Conservation (phyloP, 2,888 invertebrate genomes). For the Odontocerum albicorne region DNA sequence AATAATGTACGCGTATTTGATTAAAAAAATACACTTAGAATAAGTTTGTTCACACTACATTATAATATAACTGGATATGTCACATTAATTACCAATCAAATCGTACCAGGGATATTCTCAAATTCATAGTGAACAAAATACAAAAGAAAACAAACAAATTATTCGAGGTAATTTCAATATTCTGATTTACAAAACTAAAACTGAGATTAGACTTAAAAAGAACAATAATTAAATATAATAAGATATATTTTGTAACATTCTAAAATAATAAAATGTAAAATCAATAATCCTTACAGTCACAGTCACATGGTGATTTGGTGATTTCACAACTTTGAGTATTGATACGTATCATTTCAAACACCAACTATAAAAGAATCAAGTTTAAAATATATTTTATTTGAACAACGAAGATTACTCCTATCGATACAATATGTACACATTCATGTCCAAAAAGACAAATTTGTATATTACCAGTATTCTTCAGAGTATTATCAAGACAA, state of each 20-base stretch:
- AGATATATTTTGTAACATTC: conserved; percentile 7
- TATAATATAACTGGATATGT: conserved; percentile 35
- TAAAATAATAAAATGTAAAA: conserved; percentile 22
- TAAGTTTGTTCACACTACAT: conserved; percentile 29
- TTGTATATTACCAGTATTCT: conserved; percentile 29
- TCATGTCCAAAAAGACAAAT: conserved; percentile 34
- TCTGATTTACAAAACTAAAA: conserved; percentile 12
- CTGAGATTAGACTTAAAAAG: conserved; percentile 12
- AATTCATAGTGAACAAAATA: conserved; percentile 13
- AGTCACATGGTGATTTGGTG: too few relatives aligned
- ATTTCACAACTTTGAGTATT: conserved; percentile 37
- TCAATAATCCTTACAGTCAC: conserved; percentile 23
- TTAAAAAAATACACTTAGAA: conserved; percentile 36
- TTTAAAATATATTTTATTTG: conserved; percentile 31
- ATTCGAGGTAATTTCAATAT: conserved; percentile 8
- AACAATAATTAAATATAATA: conserved; percentile 9
- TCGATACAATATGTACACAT: conserved; percentile 35
- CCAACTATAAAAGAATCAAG: conserved; percentile 35
- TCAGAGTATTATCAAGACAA: conserved; percentile 29
- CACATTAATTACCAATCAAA: conserved; percentile 35
- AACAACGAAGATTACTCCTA: conserved; percentile 30
- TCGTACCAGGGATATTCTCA: conserved; percentile 31
- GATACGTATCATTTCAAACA: conserved; percentile 37
- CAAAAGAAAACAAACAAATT: conserved; percentile 11
- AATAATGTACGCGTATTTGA: conserved; percentile 35